phyloP scores from a whole-genome alignment of 2,888 invertebrate genomes.

The Temnothorax rugatulus region DNA sequence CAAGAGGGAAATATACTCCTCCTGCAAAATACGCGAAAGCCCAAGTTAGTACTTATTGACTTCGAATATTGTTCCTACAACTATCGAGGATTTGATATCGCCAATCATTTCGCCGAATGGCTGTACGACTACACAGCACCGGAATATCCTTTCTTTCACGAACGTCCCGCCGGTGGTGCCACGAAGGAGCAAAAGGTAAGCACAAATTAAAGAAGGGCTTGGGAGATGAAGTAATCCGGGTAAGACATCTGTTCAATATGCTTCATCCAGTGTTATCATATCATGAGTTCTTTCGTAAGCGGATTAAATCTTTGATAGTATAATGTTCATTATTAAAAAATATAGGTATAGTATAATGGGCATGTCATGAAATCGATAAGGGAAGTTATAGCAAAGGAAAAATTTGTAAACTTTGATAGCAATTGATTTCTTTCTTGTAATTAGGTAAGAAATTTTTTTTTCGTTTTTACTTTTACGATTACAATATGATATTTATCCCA shows the following conservation, averaged over 20 bases:
- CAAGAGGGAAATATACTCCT: slow-evolving; percentile 94
- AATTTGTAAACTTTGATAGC: not conserved
- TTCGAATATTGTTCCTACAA: slow-evolving; percentile 99
- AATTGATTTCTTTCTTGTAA: not conserved
- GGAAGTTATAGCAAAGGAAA: not conserved
- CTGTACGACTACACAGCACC: slow-evolving; percentile 94
- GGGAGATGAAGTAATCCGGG: slow-evolving; percentile 63
- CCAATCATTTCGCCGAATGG: slow-evolving; percentile 98
- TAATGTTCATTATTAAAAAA: not conserved
- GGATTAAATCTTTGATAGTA: slow-evolving; percentile 16
- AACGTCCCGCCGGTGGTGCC: slow-evolving; percentile 91
- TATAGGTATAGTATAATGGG: not conserved
- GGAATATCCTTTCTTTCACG: slow-evolving; percentile 92
- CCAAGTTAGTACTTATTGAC: slow-evolving; percentile 93
- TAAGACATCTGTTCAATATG: slow-evolving; percentile 69
- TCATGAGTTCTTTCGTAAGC: slow-evolving; percentile 27
- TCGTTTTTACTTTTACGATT: not conserved
- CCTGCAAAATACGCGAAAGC: slow-evolving; percentile 87
- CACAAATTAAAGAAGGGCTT: slow-evolving; percentile 69
- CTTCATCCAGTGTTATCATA: slow-evolving; percentile 43
- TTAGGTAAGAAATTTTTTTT: slow-evolving; percentile 12
- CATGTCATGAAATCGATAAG: not conserved
- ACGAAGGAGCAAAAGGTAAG: slow-evolving; percentile 93
- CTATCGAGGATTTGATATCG: slow-evolving; percentile 96
- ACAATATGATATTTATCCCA: not conserved